A percentile compares a stretch with the other conserved stretches of the same genome.
phyloP scores from a whole-genome alignment of 1,140 invertebrate genomes.

The Ooceraea biroi region DNA sequence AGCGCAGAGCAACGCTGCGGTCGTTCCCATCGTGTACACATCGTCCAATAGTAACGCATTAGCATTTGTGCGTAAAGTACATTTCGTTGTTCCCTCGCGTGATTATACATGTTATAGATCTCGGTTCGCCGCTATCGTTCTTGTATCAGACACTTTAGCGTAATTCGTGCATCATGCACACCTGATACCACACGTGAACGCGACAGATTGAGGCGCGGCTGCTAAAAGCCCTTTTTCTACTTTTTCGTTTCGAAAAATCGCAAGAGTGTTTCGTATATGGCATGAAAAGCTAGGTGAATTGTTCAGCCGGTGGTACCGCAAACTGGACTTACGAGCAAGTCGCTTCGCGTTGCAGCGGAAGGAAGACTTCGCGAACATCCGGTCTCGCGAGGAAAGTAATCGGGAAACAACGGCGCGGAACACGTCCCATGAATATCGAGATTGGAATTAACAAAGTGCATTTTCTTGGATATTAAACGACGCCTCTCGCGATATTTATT shows the following conservation, averaged over 20 bases:
- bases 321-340: background rate
- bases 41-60: conserved; percentile 47
- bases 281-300: background rate
- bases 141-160: background rate
- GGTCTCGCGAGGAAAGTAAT: background rate
- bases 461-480: conserved; percentile 50
- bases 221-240: background rate
- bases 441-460: conserved; percentile 9
- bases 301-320: too few species aligned
- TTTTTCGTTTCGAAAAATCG: background rate
- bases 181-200: background rate
- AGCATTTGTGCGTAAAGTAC: conserved; percentile 54
- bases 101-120: conserved; percentile 54
- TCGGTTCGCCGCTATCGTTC: conserved; percentile 1
- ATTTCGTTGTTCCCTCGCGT: conserved; percentile 28
- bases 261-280: background rate
- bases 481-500: conserved; percentile 30
- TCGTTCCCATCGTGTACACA: conserved; percentile 28
- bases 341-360: background rate
- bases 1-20: background rate
- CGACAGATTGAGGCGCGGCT: background rate
- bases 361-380: background rate
- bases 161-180: conserved; percentile 16
- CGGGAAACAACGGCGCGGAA: background rate
- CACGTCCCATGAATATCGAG: conserved; percentile 12